phyloP scores from a whole-genome alignment of 2,113 vertebrate genomes.

The Myrmecophaga tridactyla region DNA sequence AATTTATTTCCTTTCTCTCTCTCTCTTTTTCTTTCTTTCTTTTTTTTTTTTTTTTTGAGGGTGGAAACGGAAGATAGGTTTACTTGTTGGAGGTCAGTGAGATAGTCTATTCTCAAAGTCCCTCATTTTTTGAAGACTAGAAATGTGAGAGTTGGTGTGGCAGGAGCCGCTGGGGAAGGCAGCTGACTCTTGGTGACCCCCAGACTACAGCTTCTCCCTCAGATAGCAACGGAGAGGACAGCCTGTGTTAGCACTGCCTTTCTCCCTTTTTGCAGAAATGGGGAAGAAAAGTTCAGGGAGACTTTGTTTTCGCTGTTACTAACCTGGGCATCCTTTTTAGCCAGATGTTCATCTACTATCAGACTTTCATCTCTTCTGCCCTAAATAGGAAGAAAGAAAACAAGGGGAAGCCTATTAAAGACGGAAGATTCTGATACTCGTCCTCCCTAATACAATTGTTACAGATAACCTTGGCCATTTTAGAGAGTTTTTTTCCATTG shows the following conservation, averaged over 20 bases:
- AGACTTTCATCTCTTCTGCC: slow-evolving; percentile 87
- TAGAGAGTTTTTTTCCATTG: not conserved
- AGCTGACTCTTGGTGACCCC: rapidly evolving
- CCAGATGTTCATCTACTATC: slow-evolving; percentile 82
- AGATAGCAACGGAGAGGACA: not conserved
- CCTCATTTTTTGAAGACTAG: not conserved
- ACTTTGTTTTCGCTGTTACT: not conserved
- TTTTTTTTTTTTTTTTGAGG: no score
- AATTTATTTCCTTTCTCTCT: not conserved
- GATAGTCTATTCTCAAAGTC: not conserved
- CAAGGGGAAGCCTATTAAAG: not conserved
- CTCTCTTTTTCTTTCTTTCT: not conserved
- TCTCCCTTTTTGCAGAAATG: not conserved
- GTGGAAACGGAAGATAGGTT: not conserved
- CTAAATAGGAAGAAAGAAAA: slow-evolving; percentile 59
- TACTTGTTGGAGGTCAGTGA: not conserved
- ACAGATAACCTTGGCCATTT: not conserved
- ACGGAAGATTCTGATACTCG: not conserved
- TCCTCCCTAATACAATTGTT: not conserved
- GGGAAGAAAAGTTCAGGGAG: not conserved
- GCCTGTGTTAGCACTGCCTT: not conserved
- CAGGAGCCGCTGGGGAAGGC: not conserved
- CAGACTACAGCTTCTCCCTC: not conserved
- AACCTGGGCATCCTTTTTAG: slow-evolving; percentile 89
- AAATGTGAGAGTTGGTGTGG: not conserved